Evolutionary conservation across 2,113 vertebrate species (phyloP), one percentile per base, ranked within the genome.

Genomic region (Actinemys pallida): DNA sequence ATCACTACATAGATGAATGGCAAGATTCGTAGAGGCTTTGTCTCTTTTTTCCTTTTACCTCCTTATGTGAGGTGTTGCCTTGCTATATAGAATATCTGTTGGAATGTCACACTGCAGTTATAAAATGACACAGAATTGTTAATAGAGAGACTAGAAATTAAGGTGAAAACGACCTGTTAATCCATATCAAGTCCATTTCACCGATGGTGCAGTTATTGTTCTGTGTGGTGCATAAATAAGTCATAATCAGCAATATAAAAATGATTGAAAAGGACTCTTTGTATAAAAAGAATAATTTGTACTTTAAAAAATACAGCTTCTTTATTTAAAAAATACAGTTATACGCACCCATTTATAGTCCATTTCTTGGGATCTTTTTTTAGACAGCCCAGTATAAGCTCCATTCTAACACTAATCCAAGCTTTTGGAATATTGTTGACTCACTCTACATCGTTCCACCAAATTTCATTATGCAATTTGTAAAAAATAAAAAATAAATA

Each of bases 71-170:
- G 95, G 75, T 72, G 93, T 84, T 95, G 88, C 91, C 47, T 93
- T 95, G 90, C 96, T 95, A 52, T 95, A 94, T 80, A 94, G 95
- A 95, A 92, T 95, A 91, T 92, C 35, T 88, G 31, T 45, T 47
- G 90, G 95, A 95, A 62, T 94, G 94, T 95, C 91, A 96, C 94
- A 85, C 89, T 94, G 24, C 95, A 96, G 95, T 94, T 98, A 93
- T 94, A 92, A 89, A 87, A 49, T 93, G 96, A 97, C 97, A 95
- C 95, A 96, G 96, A 97, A 95, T 84, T 96, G 89, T 79, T 95
- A 97, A 95, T 94, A 93, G 78, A 96, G 87, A 53, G 86, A 90
- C 88, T 62, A 94, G 83, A 96, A 96, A 97, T 96, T 93, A 97
- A 95, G 90, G 92, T 90, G 93, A 94, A 96, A 95, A 95, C 94